Percentiles rank a stretch among this genome's conserved stretches.
phyloP scores from a whole-genome alignment of 2,797 vertebrate species.

The Danio aesculapii region DNA sequence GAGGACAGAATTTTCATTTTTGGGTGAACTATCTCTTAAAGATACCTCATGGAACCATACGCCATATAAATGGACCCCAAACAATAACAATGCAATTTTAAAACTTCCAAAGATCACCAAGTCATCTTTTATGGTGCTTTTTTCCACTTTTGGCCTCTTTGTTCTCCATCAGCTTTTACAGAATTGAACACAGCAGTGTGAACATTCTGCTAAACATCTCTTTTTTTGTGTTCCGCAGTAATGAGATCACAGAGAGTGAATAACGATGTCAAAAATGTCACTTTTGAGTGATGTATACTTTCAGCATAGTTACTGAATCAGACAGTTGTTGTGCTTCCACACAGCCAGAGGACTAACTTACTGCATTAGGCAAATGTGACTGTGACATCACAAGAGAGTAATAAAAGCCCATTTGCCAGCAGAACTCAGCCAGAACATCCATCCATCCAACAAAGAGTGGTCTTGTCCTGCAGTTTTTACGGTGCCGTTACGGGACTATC shows the following conservation, averaged over 20 bases:
- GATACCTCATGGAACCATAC: too few species aligned
- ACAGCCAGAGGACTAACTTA: constrained; percentile 65
- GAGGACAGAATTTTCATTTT: too few species aligned
- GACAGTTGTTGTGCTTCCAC: constrained; percentile 11
- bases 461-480: constrained; percentile 50
- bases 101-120: too few species aligned
- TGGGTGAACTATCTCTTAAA: too few species aligned
- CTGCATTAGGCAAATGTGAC: constrained; percentile 78
- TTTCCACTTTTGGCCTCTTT: not conserved
- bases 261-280: not conserved
- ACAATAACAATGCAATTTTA: not conserved
- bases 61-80: too few species aligned
- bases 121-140: not conserved
- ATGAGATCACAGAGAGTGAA: not conserved
- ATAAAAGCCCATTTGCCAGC: constrained; percentile 51
- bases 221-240: not conserved
- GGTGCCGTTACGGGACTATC: constrained; percentile 56
- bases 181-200: not conserved
- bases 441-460: constrained; percentile 53
- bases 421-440: constrained; percentile 38
- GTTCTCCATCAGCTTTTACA: not conserved
- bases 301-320: not conserved
- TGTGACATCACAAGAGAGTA: constrained; percentile 79
- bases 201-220: too few species aligned
- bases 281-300: not conserved